Percentiles rank a stretch among this genome's conserved stretches.
These are phyloP conservation scores for Platynereis dumerilii DNA, from an alignment of 2,888 invertebrate species.

Conservation along the genomic window DNA sequence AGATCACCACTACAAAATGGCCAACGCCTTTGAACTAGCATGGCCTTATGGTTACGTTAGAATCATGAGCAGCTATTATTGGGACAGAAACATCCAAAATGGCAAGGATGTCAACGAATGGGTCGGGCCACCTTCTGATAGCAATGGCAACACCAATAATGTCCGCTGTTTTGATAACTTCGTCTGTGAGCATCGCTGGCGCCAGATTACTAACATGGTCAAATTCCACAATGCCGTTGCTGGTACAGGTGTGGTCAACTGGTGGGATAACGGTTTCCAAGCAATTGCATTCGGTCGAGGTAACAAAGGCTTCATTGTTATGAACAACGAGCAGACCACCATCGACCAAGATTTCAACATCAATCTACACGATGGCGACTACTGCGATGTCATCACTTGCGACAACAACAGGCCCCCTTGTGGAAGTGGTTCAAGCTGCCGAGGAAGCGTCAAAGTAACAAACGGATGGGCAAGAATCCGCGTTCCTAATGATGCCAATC, in stretches of 20 bases:
- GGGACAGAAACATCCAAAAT: constrained; percentile 25
- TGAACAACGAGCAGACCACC: constrained; percentile 48
- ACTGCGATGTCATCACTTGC: constrained; percentile 60
- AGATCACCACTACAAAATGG: constrained; percentile 28
- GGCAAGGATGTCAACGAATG: constrained; percentile 34
- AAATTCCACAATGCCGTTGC: constrained; percentile 54
- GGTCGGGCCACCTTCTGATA: constrained; percentile 37
- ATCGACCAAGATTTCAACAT: constrained; percentile 52
- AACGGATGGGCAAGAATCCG: constrained; percentile 70
- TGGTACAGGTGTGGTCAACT: constrained; percentile 46
- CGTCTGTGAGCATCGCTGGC: constrained; percentile 61
- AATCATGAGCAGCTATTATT: constrained; percentile 24
- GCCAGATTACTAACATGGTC: constrained; percentile 56
- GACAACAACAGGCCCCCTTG: constrained; percentile 25
- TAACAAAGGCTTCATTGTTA: constrained; percentile 57
- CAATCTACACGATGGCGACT: constrained; percentile 56
- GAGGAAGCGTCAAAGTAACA: constrained; percentile 68
- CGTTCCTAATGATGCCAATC: constrained; percentile 68
- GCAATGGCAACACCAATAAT: constrained; percentile 50
- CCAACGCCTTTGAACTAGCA: constrained; percentile 23
- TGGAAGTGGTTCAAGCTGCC: background rate
- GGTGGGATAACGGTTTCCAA: constrained; percentile 48
- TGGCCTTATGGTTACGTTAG: constrained; percentile 36
- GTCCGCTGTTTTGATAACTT: constrained; percentile 54
- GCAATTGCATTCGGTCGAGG: constrained; percentile 57